Evolutionary conservation across 1,140 invertebrate species (phyloP).

Genomic region (Ectropis grisescens): DNA sequence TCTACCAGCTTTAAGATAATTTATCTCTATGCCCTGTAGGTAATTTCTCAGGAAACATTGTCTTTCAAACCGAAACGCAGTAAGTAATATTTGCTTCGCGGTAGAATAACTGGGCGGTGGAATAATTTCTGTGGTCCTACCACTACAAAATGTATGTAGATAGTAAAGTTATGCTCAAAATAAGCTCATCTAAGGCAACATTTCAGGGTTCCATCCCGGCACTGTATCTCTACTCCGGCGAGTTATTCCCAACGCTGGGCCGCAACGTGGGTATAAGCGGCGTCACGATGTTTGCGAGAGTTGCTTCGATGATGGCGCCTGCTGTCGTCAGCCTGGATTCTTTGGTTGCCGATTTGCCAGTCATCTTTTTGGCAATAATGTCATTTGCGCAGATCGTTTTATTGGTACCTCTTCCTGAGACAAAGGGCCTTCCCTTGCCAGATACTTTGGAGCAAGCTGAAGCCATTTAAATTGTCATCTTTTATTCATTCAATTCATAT

Average conservation of each 20-base stretch:
- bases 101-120: too few species aligned
- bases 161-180: too few species aligned
- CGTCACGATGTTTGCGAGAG: conserved; percentile 73
- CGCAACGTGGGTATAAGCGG: conserved; percentile 76
- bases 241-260: conserved; percentile 78
- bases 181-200: too few species aligned
- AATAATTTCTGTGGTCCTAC: too few species aligned
- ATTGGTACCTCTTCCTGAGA: conserved; percentile 53
- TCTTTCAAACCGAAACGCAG: too few species aligned
- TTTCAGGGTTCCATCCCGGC: conserved; percentile 72
- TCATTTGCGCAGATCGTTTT: conserved; percentile 37
- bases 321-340: conserved; percentile 73
- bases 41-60: too few species aligned
- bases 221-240: conserved; percentile 76
- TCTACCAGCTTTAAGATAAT: too few species aligned
- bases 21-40: too few species aligned
- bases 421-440: conserved; percentile 40
- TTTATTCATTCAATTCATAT: too few species aligned
- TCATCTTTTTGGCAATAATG: conserved; percentile 35
- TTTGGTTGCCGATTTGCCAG: conserved; percentile 35
- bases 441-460: conserved; percentile 55
- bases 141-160: too few species aligned
- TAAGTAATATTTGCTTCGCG: too few species aligned
- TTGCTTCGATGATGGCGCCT: conserved; percentile 79
- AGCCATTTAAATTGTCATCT: conserved; percentile 3